Evolutionary conservation across 1,140 invertebrate species (phyloP).

Genomic region (Spodoptera litura): DNA sequence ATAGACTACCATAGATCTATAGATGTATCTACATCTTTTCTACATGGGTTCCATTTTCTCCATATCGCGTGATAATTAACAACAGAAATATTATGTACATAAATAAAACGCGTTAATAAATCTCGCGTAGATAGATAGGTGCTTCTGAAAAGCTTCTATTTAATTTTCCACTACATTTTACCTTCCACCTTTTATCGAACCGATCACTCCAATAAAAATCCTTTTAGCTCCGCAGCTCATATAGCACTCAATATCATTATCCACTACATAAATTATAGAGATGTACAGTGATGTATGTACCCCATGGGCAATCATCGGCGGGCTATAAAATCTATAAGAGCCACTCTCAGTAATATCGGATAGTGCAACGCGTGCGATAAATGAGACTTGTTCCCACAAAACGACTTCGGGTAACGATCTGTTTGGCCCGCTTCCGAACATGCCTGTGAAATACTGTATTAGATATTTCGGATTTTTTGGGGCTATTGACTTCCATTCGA

Average conservation of each 20-base stretch:
- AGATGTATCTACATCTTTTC: no score
- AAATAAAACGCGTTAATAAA: no score
- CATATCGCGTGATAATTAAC: no score
- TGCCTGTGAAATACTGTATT: slow-evolving; percentile 10
- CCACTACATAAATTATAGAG: slow-evolving; percentile 40
- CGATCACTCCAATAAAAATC: slow-evolving; percentile 26
- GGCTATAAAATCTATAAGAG: slow-evolving; percentile 51
- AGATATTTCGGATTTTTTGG: background rate
- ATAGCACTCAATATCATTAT: slow-evolving; percentile 32
- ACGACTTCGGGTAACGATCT: slow-evolving; percentile 45
- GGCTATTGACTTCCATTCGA: background rate
- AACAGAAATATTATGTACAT: no score
- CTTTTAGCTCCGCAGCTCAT: slow-evolving; percentile 31
- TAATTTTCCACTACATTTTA: slow-evolving; percentile 10
- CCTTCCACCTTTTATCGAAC: slow-evolving; percentile 7
- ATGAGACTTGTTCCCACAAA: slow-evolving; percentile 52
- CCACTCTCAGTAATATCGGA: slow-evolving; percentile 48
- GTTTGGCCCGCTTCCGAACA: slow-evolving; percentile 31
- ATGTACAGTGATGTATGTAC: slow-evolving; percentile 56
- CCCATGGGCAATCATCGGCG: slow-evolving; percentile 57
- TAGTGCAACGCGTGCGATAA: slow-evolving; percentile 53
- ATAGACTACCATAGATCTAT: no score
- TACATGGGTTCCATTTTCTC: no score
- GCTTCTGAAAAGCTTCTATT: background rate
- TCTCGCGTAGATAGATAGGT: background rate